Conservation (phyloP, 2,888 invertebrate species). For the Pollenia griseotomentosa region DNA sequence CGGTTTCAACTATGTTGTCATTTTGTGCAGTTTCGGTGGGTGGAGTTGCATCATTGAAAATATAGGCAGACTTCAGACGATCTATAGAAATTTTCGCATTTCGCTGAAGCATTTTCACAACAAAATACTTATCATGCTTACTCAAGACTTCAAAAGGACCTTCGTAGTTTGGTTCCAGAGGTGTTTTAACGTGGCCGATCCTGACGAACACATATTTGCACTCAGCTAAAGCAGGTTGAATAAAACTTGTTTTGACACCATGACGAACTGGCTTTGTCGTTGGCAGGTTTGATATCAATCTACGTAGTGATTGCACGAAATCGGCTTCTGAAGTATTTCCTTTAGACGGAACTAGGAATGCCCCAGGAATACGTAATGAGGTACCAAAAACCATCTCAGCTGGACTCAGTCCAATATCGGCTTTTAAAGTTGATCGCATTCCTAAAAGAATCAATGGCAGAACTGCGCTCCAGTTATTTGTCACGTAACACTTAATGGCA, state of each 20-base stretch:
- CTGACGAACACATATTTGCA: slow-evolving; percentile 11
- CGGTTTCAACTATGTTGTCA: no score
- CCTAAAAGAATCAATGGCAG: background rate
- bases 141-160: slow-evolving; percentile 8
- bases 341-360: no score
- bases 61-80: no score
- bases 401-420: no score
- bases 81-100: no score
- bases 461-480: background rate
- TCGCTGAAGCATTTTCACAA: background rate
- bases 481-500: no score
- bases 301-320: no score
- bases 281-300: background rate
- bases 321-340: no score
- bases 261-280: slow-evolving; percentile 15
- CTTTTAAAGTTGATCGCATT: background rate
- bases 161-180: slow-evolving; percentile 17
- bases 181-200: background rate
- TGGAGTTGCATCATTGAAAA: no score
- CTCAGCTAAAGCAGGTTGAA: slow-evolving; percentile 1
- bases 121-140: slow-evolving; percentile 7
- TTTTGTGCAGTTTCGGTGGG: no score
- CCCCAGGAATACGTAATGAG: no score
- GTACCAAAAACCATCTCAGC: no score
- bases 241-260: slow-evolving; percentile 4